phyloP scores from a whole-genome alignment of 2,888 invertebrate genomes.

The Sminthurinus aureus region DNA sequence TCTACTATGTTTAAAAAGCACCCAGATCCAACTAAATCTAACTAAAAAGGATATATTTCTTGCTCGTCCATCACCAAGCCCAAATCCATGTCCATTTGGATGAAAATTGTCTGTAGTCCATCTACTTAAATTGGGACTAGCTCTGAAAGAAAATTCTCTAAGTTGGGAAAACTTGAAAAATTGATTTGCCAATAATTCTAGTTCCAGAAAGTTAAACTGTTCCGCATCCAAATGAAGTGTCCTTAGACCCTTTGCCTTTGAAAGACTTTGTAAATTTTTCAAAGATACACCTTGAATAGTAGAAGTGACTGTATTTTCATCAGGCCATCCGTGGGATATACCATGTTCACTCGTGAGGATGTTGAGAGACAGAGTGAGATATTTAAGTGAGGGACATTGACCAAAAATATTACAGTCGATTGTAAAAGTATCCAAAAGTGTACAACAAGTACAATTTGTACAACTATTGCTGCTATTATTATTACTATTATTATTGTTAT shows the following conservation, averaged over 20 bases:
- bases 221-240: slow-evolving; percentile 1
- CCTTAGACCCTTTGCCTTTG: neutral
- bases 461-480: no score
- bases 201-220: neutral
- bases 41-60: neutral
- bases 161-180: slow-evolving; percentile 7
- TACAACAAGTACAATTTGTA: no score
- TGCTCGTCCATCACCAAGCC: neutral
- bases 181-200: slow-evolving; percentile 1
- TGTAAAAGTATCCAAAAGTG: no score
- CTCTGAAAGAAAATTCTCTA: neutral
- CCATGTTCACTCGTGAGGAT: no score
- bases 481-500: no score
- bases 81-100: neutral
- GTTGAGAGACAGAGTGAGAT: no score
- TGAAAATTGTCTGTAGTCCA: neutral
- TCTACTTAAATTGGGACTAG: neutral
- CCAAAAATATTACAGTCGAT: no score
- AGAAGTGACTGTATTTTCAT: no score
- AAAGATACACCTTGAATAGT: no score
- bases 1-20: neutral
- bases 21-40: neutral
- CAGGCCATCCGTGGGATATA: no score
- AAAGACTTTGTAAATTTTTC: neutral
- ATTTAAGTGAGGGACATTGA: no score